Evolutionary conservation across 2,888 invertebrate genomes (phyloP).

Genomic region (Oxytorus armatus): DNA sequence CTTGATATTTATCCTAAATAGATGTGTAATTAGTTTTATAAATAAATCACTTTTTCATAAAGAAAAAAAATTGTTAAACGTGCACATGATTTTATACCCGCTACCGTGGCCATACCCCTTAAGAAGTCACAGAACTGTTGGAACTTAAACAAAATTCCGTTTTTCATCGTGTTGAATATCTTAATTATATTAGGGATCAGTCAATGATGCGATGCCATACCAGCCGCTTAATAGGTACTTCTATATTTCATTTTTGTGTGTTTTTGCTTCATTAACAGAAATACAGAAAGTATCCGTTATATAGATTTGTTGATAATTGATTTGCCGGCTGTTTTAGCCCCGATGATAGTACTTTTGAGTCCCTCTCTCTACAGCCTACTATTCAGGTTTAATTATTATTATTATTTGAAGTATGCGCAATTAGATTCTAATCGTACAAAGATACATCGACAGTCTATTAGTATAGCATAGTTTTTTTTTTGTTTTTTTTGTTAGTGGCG

Average conservation of each 20-base stretch:
- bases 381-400: conserved; percentile 9
- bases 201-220: conserved; percentile 38
- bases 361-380: conserved; percentile 43
- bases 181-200: conserved; percentile 37
- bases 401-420: conserved; percentile 3
- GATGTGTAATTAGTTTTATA: too few species aligned
- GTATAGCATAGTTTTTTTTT: conserved; percentile 29
- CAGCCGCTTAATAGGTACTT: background rate
- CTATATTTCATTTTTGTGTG: conserved; percentile 10
- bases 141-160: too few species aligned
- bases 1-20: too few species aligned
- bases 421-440: conserved; percentile 41
- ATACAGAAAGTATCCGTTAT: conserved; percentile 8
- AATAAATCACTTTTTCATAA: too few species aligned
- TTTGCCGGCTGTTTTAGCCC: conserved; percentile 9
- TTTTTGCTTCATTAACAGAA: conserved; percentile 14
- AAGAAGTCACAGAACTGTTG: too few species aligned
- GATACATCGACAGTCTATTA: conserved; percentile 49
- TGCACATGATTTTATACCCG: too few species aligned
- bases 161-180: background rate
- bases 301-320: conserved; percentile 32
- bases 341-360: conserved; percentile 46
- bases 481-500: conserved; percentile 22
- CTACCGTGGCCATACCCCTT: too few species aligned
- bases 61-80: too few species aligned